Evolutionary conservation across 2,113 vertebrate species (phyloP), one percentile per base, ranked within the genome.

Genomic region (Kobus ellipsiprymnus): DNA sequence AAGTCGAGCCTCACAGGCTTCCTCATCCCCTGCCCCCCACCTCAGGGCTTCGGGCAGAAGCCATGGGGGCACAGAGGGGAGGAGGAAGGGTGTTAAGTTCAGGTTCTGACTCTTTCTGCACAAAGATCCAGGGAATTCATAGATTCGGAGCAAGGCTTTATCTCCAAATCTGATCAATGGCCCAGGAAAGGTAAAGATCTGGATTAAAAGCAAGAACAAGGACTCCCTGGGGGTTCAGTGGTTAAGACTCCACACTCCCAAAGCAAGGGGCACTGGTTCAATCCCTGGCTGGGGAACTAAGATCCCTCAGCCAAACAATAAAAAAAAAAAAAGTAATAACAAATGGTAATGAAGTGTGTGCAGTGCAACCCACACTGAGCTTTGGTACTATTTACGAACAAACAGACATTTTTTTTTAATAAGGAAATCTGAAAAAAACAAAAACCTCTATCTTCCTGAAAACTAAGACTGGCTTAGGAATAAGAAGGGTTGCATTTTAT

Each of bases 391-490:
- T 29, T 97, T 94, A 33, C 10, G 0, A 40, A 74, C 16, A 67
- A 5, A 9, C 52, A 27, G 48, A 62, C 54, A 23, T 82, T 25
- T 50, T 82, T 83, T 81, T 89, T 0, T 8, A 67, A 90, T 85
- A 54, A 85, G 90, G 21, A 84, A 77, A 57, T 54, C 60, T 71
- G 46, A 36, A 96, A 81, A 81, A 52, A 62, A 36, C 48, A 27
- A 74, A 74, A 74, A 40, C 67, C 13, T 46, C 10, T 33, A 10
- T 91, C 6, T 54, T 94, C 27, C 89, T 87, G 40, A 80, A 95
- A 97, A 91, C 59, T 83, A 91, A 87, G 87, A 96, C 29, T 25
- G 57, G 5, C 74, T 94, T 83, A 33, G 48, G 89, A 94, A 67
- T 85, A 90, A 71, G 50, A 71, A 46, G 25, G 78, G 29, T 23